A percentile compares a stretch with the other conserved stretches of the same genome.
These are phyloP conservation scores for Neolamprologus variostigma DNA, from an alignment of 2,113 vertebrate species.

Conservation along the genomic window DNA sequence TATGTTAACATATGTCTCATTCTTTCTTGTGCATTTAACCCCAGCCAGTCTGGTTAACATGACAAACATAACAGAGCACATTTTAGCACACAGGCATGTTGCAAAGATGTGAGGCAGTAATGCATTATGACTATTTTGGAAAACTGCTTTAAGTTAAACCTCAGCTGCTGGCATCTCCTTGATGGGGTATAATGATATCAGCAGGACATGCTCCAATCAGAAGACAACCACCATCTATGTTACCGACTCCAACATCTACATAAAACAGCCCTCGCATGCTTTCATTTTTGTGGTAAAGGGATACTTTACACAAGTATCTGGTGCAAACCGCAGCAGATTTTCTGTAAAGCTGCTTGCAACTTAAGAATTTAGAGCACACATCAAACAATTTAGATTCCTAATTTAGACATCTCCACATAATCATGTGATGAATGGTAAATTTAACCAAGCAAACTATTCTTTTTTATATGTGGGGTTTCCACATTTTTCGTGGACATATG, in stretches of 20 bases:
- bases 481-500: not conserved
- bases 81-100: not conserved
- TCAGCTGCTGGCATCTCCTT: constrained; percentile 27
- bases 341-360: constrained; percentile 11
- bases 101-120: not conserved
- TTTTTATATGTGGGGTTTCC: not conserved
- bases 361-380: not conserved
- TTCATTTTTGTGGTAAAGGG: constrained; percentile 9
- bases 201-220: constrained; percentile 52
- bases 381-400: not conserved
- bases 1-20: not conserved
- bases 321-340: not conserved
- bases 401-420: not conserved
- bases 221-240: constrained; percentile 20
- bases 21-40: not conserved
- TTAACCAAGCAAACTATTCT: not conserved
- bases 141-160: constrained; percentile 5
- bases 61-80: not conserved
- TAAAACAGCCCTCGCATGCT: constrained; percentile 2
- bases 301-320: constrained; percentile 17
- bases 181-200: constrained; percentile 48
- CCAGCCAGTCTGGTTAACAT: not conserved
- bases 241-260: constrained; percentile 23
- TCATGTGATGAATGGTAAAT: not conserved
- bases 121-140: constrained; percentile 16